Conservation (phyloP, 2,797 vertebrate species). For the Odontamblyopus lacepedii region DNA sequence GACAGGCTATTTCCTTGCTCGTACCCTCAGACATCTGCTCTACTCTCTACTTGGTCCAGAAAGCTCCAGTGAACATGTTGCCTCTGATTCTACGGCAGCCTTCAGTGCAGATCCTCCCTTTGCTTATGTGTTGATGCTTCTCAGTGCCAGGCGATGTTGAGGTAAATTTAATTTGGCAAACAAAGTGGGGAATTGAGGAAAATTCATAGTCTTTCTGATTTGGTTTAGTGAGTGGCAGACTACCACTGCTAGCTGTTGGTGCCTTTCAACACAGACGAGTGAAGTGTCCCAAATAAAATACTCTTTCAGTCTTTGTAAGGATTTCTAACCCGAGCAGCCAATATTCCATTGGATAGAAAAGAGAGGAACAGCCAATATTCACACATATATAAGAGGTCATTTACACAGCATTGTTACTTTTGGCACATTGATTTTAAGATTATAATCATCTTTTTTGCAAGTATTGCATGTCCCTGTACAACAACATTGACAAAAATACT, state of each 20-base stretch:
- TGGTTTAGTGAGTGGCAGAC: constrained; percentile 88
- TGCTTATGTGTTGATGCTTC: constrained; percentile 79
- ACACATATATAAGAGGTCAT: constrained; percentile 83
- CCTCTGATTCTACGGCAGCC: constrained; percentile 64
- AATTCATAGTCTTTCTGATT: constrained; percentile 89
- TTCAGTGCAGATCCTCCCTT: constrained; percentile 69
- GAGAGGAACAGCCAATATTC: constrained; percentile 93
- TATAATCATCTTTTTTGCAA: constrained; percentile 82
- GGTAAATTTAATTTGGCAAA: constrained; percentile 98
- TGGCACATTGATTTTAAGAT: constrained; percentile 91
- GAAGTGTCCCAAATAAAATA: constrained; percentile 85
- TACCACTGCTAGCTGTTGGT: constrained; percentile 93
- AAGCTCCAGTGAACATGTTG: constrained; percentile 61
- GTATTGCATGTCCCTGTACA: constrained; percentile 99
- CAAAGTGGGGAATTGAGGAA: constrained; percentile 79
- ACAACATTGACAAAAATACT: constrained; percentile 88
- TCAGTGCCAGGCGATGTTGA: constrained; percentile 89
- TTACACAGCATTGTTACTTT: constrained; percentile 87
- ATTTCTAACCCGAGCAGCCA: constrained; percentile 90
- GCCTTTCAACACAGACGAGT: constrained; percentile 86
- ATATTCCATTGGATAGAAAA: constrained; percentile 93
- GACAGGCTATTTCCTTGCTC: constrained; percentile 66
- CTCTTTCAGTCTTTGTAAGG: constrained; percentile 82
- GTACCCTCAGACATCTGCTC: constrained; percentile 68
- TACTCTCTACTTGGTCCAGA: constrained; percentile 64